phyloP scores from a whole-genome alignment of 1,140 invertebrate species.

The Heterodera carotae region DNA sequence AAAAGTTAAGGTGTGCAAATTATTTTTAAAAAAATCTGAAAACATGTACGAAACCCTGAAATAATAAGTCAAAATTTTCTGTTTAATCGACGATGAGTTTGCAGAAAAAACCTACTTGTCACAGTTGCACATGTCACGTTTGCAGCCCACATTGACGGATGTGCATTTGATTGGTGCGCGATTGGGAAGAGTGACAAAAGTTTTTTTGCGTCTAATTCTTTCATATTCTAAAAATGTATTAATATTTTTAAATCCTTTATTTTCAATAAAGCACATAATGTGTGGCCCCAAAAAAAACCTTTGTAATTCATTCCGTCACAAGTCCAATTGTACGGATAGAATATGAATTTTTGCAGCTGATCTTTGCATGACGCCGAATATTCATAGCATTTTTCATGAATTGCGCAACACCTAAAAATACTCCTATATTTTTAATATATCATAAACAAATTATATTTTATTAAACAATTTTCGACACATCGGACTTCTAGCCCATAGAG shows the following conservation, averaged over 20 bases:
- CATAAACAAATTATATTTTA: no score
- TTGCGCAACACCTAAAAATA: background rate
- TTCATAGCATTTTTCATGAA: constrained; percentile 1
- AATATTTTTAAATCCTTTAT: background rate
- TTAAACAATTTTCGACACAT: no score
- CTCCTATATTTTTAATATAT: background rate
- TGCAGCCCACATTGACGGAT: background rate
- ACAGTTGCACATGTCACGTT: constrained; percentile 5
- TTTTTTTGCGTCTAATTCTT: background rate
- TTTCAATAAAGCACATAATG: no score
- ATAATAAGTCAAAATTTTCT: no score
- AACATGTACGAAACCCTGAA: no score
- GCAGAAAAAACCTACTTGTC: background rate
- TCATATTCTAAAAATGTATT: background rate
- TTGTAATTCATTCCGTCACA: background rate
- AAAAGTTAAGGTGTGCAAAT: no score
- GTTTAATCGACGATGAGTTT: no score
- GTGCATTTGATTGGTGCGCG: background rate
- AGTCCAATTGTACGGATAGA: background rate
- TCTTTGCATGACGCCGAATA: background rate
- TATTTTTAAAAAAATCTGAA: no score
- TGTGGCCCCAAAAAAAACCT: background rate
- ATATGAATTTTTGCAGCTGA: background rate
- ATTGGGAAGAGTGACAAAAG: background rate
- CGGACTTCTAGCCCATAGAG: background rate